Base-by-base conservation (phyloP, 1,140 invertebrate species). In the Ladona fulva region DNA sequence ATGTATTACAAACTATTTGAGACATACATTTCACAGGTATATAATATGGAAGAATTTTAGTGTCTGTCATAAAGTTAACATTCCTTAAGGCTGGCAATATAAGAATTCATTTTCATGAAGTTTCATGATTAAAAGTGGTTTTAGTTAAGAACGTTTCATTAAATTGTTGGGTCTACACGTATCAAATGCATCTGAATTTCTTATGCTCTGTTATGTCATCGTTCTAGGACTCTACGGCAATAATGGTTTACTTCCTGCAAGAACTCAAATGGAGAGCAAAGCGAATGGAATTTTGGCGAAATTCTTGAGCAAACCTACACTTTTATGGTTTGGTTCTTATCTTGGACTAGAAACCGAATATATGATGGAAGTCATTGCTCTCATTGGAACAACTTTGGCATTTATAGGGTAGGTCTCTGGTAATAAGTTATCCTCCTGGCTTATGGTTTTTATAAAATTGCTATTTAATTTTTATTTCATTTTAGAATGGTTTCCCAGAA, bases 241-340 rank as follows among this genome's bases (percentile, higher is more conserved):
- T 81, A 93, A 93, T 89, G 94, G 94, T 77, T 85, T 95, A 74
- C 82, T 94, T 78, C 94, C 93, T 76, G 92, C 90, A 25, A 88
- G 89, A 82, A 85, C 89, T 7, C 87, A 91, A 29, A 79, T 94
- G 79, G 86, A 89, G 79, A 83, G 89, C 25, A 85, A 85, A 77
- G 84, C 81, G 52, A 81, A 83, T 78, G 82, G 86, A 12, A 81
- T 89, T 6, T 81, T 84, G 74, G 87, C 88, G 59, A 90, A 89
- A 83, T 85, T 91, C 25, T 87, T 86, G 78, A 88, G 90, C 42
- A 91, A 92, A 81, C 91, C 91, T 19, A 92, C 91, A 0, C 82
- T 94, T 6, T 81, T 94, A 24, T 93, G 92, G 88, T 85, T 92
- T 78, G 89, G 91, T 37, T 89, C 90, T 1, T 89, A 88, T 78